A percentile compares a stretch with the other conserved stretches of the same genome.
These are phyloP conservation scores for Plebejus anna DNA, from an alignment of 2,888 invertebrate species.

Conservation along the genomic window DNA sequence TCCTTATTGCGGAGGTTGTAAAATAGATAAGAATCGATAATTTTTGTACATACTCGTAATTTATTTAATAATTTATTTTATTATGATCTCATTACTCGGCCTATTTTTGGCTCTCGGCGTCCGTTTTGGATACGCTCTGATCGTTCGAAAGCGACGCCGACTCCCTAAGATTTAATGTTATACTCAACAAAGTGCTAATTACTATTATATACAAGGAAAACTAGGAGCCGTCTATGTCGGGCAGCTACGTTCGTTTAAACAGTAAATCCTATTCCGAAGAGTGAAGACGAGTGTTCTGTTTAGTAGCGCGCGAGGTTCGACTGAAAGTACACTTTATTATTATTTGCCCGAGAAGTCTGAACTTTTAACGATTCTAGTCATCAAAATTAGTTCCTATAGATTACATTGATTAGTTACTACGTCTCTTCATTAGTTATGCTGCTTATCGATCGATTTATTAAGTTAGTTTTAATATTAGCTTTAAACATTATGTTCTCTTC, in stretches of 20 bases:
- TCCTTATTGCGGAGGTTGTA: slow-evolving; percentile 70
- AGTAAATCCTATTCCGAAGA: slow-evolving; percentile 34
- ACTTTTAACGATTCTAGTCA: slow-evolving; percentile 48
- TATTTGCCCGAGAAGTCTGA: slow-evolving; percentile 62
- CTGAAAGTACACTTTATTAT: slow-evolving; percentile 52
- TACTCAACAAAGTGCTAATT: slow-evolving; percentile 27
- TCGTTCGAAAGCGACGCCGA: slow-evolving; percentile 35
- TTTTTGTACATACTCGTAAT: slow-evolving; percentile 64
- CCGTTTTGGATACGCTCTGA: slow-evolving; percentile 37
- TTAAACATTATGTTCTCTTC: neutral
- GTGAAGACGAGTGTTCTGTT: slow-evolving; percentile 38
- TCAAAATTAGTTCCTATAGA: slow-evolving; percentile 47
- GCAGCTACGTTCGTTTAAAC: slow-evolving; percentile 58
- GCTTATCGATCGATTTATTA: neutral
- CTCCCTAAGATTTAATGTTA: slow-evolving; percentile 30
- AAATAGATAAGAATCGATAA: slow-evolving; percentile 58
- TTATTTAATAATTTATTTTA: slow-evolving; percentile 52
- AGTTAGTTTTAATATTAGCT: neutral
- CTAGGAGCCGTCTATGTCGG: slow-evolving; percentile 56
- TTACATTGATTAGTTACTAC: slow-evolving; percentile 34
- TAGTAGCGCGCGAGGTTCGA: slow-evolving; percentile 55
- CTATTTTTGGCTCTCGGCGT: slow-evolving; percentile 55
- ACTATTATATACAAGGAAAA: slow-evolving; percentile 24
- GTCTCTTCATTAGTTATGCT: slow-evolving; percentile 18
- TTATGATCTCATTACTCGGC: slow-evolving; percentile 60